These are phyloP conservation scores for Pentamera pediparva DNA, from an alignment of 53 echinoderm and acorn worm genomes.

Conservation along the genomic window DNA sequence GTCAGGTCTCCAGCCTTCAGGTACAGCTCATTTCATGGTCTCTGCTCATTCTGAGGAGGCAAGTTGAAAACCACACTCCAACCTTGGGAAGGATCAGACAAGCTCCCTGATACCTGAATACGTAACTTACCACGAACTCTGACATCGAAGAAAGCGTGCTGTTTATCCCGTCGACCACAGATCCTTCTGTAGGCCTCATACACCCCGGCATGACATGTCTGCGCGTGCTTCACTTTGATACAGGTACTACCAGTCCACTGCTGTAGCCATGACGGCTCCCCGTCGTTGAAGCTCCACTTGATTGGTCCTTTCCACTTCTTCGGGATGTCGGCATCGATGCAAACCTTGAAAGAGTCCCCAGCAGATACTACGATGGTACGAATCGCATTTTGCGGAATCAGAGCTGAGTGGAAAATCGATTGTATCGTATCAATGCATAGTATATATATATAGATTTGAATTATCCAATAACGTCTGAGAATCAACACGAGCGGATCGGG, in stretches of 20 bases:
- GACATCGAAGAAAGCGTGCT: slow-evolving; percentile 3
- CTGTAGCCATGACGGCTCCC: not conserved
- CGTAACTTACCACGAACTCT: not conserved
- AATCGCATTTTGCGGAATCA: not conserved
- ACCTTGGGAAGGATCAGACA: no score
- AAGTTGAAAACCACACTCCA: no score
- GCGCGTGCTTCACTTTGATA: not conserved
- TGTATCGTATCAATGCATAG: no score
- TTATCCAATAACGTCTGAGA: no score
- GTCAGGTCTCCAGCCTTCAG: no score
- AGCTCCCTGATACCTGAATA: no score
- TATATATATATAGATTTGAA: no score
- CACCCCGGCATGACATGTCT: not conserved
- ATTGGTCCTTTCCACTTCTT: not conserved
- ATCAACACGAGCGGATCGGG: no score
- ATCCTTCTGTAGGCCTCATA: not conserved
- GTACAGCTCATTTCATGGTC: no score
- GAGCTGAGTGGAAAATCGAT: no score
- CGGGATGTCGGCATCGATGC: not conserved
- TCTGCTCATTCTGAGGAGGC: no score
- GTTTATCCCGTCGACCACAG: not conserved
- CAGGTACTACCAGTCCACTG: not conserved
- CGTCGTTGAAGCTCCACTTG: not conserved
- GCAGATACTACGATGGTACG: not conserved
- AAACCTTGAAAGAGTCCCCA: not conserved